A percentile compares a stretch with the other conserved stretches of the same genome.
Evolutionary conservation across 2,113 vertebrate genomes (phyloP).

Genomic region (Conger conger): DNA sequence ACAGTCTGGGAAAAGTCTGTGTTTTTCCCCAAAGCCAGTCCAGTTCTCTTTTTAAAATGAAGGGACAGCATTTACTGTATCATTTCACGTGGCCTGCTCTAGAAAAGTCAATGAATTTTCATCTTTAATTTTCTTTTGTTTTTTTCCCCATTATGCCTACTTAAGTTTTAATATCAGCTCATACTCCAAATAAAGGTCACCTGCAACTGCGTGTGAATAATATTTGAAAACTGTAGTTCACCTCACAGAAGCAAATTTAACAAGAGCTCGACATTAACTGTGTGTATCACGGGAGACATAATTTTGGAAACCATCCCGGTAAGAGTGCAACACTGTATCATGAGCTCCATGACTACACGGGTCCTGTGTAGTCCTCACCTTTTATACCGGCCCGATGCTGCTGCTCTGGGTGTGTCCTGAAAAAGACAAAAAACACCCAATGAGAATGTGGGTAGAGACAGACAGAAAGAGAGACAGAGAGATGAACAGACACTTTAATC

Average conservation of each 20-base stretch:
- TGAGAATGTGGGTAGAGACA: not conserved
- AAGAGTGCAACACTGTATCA: no score
- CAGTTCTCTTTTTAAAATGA: not conserved
- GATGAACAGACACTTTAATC: no score
- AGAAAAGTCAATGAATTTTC: not conserved
- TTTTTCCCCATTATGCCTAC: no score
- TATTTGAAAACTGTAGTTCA: not conserved
- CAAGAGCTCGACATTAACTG: not conserved
- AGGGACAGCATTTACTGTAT: not conserved
- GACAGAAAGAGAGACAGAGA: no score
- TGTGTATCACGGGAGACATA: no score
- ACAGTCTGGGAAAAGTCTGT: not conserved
- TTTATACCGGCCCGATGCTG: slow-evolving; percentile 78
- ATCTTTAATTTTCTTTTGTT: not conserved
- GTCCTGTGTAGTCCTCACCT: slow-evolving; percentile 71
- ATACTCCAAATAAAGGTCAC: not conserved
- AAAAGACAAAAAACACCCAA: slow-evolving; percentile 51
- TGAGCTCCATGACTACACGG: no score
- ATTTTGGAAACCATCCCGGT: no score
- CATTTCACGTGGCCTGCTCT: not conserved
- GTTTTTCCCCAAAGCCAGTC: not conserved
- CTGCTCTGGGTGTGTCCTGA: slow-evolving; percentile 82
- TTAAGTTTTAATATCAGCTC: not conserved
- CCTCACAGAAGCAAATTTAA: not conserved
- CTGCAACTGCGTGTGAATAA: not conserved